phyloP scores from a whole-genome alignment of 2,113 vertebrate species.

The Syngnathus floridae region DNA sequence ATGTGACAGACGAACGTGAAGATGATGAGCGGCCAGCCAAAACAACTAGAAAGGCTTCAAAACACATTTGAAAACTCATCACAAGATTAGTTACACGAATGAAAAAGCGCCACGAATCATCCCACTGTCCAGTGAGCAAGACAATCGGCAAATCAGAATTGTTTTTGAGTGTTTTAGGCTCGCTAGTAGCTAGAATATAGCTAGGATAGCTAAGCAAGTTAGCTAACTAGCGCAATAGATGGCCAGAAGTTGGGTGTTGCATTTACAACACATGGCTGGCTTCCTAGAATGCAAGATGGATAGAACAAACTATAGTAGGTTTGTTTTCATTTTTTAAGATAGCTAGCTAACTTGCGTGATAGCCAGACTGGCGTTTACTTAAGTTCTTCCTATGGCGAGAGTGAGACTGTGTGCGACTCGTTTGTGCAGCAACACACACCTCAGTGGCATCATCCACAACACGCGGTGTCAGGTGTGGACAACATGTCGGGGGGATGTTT shows the following conservation, averaged over 20 bases:
- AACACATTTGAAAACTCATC: slow-evolving; percentile 31
- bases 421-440: background rate
- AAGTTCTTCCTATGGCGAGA: background rate
- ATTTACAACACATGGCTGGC: too few species aligned
- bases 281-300: too few species aligned
- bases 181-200: too few species aligned
- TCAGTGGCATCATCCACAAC: slow-evolving; percentile 38
- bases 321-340: too few species aligned
- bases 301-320: too few species aligned
- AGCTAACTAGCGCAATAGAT: too few species aligned
- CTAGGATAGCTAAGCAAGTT: too few species aligned
- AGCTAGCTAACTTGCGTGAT: too few species aligned
- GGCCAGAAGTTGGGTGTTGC: too few species aligned
- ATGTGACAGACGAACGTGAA: slow-evolving; percentile 37
- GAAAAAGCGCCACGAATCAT: background rate
- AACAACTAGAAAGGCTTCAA: slow-evolving; percentile 10
- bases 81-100: background rate
- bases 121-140: background rate
- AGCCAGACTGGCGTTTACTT: background rate
- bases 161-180: too few species aligned
- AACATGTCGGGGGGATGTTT: slow-evolving; percentile 29
- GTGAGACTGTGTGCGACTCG: background rate
- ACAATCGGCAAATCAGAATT: background rate
- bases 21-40: slow-evolving; percentile 29
- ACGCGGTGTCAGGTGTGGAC: slow-evolving; percentile 47